These are phyloP conservation scores for Pseudopipra pipra DNA, from an alignment of 2,113 vertebrate species.

Conservation along the genomic window DNA sequence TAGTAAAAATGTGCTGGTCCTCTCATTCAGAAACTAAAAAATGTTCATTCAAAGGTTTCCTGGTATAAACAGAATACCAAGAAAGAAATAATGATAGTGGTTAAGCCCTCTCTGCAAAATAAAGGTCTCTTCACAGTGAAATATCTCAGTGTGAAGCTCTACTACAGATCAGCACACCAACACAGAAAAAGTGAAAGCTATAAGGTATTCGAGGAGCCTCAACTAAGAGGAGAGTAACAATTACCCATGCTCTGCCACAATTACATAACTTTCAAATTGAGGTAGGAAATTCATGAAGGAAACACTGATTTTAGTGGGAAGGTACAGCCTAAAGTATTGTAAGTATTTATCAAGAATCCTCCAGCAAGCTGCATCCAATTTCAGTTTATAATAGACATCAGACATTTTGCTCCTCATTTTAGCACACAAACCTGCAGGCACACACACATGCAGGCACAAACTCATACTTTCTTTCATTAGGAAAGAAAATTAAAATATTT, in stretches of 20 bases:
- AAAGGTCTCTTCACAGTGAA: background rate
- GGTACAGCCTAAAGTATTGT: background rate
- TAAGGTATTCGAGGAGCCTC: rapidly evolving
- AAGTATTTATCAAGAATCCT: background rate
- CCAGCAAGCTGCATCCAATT: background rate
- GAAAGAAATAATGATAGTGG: background rate
- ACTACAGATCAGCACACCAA: background rate
- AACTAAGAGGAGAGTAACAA: background rate
- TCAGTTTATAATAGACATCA: background rate
- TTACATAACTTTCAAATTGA: background rate
- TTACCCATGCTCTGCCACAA: background rate
- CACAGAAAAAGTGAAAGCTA: background rate
- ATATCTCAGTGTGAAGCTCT: background rate
- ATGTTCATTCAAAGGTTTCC: background rate
- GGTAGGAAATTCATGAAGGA: background rate
- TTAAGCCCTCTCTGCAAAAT: background rate
- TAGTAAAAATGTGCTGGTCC: background rate
- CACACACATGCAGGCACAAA: background rate
- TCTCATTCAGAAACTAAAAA: background rate
- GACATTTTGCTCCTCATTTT: background rate
- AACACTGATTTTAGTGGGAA: background rate
- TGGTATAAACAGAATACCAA: background rate
- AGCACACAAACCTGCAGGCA: background rate
- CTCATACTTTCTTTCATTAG: background rate
- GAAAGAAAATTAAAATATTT: background rate